These are phyloP conservation scores for Rhynchonycteris naso DNA, from an alignment of 2,797 vertebrate species.

Conservation along the genomic window DNA sequence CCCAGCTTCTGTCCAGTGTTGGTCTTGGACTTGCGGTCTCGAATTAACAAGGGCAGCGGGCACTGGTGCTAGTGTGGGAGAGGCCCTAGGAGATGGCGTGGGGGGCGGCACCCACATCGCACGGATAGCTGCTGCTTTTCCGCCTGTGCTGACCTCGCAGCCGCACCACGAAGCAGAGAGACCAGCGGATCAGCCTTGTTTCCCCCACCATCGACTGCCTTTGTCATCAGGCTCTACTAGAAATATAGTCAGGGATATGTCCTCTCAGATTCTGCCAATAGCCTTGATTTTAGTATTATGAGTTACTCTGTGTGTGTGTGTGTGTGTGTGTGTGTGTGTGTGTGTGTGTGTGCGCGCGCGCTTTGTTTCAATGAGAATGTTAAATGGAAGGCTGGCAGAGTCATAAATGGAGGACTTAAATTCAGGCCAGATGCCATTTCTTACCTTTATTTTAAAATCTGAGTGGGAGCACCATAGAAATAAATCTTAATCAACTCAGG, in stretches of 20 bases:
- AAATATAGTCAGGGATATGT: too few species aligned
- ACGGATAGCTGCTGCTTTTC: too few species aligned
- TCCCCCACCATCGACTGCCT: too few species aligned
- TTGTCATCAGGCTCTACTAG: background rate
- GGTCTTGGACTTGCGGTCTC: background rate
- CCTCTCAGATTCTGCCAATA: background rate
- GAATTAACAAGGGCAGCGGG: background rate
- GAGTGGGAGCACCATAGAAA: background rate
- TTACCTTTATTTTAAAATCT: background rate
- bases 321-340: background rate
- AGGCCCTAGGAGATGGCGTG: background rate
- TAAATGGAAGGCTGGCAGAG: background rate
- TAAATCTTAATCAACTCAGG: background rate
- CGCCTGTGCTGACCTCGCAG: too few species aligned
- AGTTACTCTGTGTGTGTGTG: background rate
- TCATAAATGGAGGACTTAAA: background rate
- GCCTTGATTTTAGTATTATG: background rate
- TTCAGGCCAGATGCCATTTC: background rate
- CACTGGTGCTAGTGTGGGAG: background rate
- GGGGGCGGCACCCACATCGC: accelerated
- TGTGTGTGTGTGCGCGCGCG: background rate
- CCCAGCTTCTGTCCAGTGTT: background rate
- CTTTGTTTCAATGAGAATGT: background rate
- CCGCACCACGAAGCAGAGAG: too few species aligned
- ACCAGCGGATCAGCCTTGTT: background rate